phyloP scores from a whole-genome alignment of 2,113 vertebrate species.

The Cynopterus brachyotis region DNA sequence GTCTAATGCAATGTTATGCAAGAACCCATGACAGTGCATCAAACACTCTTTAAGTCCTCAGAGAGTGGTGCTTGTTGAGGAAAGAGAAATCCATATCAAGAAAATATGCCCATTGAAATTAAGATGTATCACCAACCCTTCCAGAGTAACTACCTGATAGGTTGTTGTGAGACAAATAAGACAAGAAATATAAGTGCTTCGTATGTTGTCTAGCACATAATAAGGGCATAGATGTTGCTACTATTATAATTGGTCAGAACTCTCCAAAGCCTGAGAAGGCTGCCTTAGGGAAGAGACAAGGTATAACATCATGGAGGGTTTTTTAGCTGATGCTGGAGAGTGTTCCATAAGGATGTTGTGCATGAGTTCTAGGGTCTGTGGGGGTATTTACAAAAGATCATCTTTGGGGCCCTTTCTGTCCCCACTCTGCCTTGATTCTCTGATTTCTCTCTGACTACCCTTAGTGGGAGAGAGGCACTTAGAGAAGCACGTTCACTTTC shows the following conservation, averaged over 20 bases:
- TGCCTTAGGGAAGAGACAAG: not conserved
- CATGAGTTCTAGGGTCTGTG: not conserved
- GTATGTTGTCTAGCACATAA: not conserved
- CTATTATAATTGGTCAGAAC: slow-evolving; percentile 6
- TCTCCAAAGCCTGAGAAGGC: not conserved
- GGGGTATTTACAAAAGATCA: slow-evolving; percentile 19
- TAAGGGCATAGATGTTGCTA: not conserved
- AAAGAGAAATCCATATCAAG: not conserved
- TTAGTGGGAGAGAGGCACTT: slow-evolving; percentile 49
- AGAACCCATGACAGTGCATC: not conserved
- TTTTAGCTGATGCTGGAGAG: not conserved
- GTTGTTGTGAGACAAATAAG: not conserved
- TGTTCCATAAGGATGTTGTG: not conserved
- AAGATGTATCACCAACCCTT: not conserved
- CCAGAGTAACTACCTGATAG: not conserved
- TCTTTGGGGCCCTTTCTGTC: not conserved
- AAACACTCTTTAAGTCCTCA: not conserved
- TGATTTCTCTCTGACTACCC: not conserved
- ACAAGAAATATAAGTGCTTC: not conserved
- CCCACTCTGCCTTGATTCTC: not conserved
- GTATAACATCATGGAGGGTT: not conserved
- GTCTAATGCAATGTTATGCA: not conserved
- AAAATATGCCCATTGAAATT: not conserved
- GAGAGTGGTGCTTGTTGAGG: not conserved
- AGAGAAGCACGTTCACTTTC: slow-evolving; percentile 59